phyloP scores from a whole-genome alignment of 2,113 vertebrate species.

The Acanthochromis polyacanthus region DNA sequence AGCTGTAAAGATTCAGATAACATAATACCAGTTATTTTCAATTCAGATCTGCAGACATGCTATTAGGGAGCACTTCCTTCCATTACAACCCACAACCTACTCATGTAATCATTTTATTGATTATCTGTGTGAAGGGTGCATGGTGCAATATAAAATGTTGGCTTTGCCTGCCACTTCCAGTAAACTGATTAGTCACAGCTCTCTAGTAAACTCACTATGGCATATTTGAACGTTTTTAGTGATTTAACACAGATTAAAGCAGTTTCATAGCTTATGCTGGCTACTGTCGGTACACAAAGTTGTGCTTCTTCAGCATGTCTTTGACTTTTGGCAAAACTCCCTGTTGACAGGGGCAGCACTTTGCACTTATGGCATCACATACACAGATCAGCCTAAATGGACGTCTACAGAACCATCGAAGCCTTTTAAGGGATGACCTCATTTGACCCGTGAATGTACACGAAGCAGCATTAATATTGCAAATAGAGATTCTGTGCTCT shows the following conservation, averaged over 20 bases:
- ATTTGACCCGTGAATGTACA: conserved; percentile 33
- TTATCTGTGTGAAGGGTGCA: conserved; percentile 34
- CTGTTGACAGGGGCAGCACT: background rate
- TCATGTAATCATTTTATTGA: conserved; percentile 66
- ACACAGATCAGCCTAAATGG: conserved; percentile 5
- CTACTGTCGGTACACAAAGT: background rate
- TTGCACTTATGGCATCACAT: conserved; percentile 11
- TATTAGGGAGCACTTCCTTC: conserved; percentile 72
- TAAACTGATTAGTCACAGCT: conserved; percentile 15
- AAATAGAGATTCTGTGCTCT: conserved; percentile 27
- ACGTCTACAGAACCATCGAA: background rate
- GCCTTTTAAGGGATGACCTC: conserved; percentile 40
- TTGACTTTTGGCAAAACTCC: background rate
- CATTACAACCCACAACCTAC: conserved; percentile 72
- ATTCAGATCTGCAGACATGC: conserved; percentile 38
- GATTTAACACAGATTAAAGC: too few species aligned
- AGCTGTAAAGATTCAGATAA: conserved; percentile 27
- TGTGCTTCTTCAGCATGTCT: background rate
- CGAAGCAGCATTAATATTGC: conserved; percentile 32
- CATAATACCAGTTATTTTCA: conserved; percentile 31
- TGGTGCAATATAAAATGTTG: conserved; percentile 43
- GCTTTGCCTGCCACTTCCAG: conserved; percentile 1
- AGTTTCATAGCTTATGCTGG: background rate
- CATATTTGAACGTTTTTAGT: background rate
- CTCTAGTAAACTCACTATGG: background rate